Conservation (phyloP, 1,140 invertebrate species). For the Caenorhabditis brenneri region DNA sequence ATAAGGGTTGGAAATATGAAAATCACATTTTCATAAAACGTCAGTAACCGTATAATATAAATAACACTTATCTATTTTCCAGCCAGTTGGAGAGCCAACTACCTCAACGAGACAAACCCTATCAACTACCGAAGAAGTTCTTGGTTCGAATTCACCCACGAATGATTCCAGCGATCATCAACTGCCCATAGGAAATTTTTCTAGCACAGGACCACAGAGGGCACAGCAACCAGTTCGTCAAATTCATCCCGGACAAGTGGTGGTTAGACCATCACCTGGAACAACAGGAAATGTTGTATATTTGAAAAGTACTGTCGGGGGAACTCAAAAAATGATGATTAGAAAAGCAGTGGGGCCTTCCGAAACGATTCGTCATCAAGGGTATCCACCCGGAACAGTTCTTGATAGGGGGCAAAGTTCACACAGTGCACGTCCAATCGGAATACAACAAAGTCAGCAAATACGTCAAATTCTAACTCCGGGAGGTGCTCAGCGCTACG, state of each 20-base stretch:
- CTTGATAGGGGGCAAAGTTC: not conserved
- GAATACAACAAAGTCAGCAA: not conserved
- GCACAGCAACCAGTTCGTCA: not conserved
- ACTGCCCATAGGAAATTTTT: too few species aligned
- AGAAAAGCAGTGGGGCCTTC: not conserved
- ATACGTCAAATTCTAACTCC: not conserved
- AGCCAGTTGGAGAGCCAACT: too few species aligned
- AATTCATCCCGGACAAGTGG: not conserved
- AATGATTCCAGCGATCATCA: too few species aligned
- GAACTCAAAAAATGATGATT: constrained; percentile 10
- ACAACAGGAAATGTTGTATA: not conserved
- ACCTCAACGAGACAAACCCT: too few species aligned
- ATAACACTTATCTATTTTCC: too few species aligned
- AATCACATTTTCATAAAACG: too few species aligned
- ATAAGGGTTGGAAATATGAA: too few species aligned
- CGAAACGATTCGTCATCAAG: too few species aligned
- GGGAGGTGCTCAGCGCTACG: not conserved
- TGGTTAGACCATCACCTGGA: not conserved
- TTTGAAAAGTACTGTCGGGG: not conserved
- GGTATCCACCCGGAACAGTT: not conserved
- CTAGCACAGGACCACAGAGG: not conserved
- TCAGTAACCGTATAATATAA: too few species aligned
- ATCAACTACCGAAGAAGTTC: too few species aligned
- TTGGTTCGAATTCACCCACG: too few species aligned
- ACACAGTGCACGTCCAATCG: not conserved